Base-by-base conservation (phyloP, 2,888 invertebrate species). In the Mystacides longicornis region DNA sequence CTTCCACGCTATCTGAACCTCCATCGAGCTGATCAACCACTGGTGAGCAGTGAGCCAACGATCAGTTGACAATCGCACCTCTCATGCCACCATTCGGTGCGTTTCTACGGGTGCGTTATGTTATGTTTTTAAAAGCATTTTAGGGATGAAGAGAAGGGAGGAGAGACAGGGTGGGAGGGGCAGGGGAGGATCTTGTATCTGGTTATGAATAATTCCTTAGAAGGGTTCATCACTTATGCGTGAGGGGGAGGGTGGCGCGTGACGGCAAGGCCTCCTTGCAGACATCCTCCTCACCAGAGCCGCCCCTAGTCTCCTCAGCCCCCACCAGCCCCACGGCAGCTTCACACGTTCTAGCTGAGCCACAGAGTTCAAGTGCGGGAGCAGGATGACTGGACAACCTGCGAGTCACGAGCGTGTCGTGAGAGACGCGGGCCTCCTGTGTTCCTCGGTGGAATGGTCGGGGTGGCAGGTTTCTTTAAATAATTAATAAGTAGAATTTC, bases 401-500 rank as follows among this genome's bases (percentile, higher is more conserved):
- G n/a, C n/a, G n/a, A n/a, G n/a, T n/a, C n/a, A n/a, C n/a, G n/a
- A n/a, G n/a, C n/a, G n/a, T n/a, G n/a, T n/a, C n/a, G n/a, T n/a
- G n/a, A n/a, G n/a, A n/a, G n/a, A n/a, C n/a, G n/a, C n/a, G n/a
- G n/a, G n/a, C n/a, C n/a, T n/a, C n/a, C n/a, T n/a, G n/a, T n/a
- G n/a, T n/a, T n/a, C n/a, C n/a, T n/a, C n/a, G n/a, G n/a, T n/a
- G 27, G 31, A 63, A 63, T 23, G 49, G 51, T 31, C 7, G 18
- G 33, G 45, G 46, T 20, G 16, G 23, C 20, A 63, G 63, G 52
- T 31, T 33, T 52, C 56, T 48, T 57, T 60, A 57, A 57, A 60
- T 60, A 60, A 57, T 60, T 57, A 60, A 60, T 49, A 46, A 50
- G 52, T 19, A 52, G 54, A 60, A 57, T 57, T 60, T 60, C 60